These are phyloP conservation scores for Bombylius discolor DNA, from an alignment of 2,888 invertebrate species.

Conservation along the genomic window DNA sequence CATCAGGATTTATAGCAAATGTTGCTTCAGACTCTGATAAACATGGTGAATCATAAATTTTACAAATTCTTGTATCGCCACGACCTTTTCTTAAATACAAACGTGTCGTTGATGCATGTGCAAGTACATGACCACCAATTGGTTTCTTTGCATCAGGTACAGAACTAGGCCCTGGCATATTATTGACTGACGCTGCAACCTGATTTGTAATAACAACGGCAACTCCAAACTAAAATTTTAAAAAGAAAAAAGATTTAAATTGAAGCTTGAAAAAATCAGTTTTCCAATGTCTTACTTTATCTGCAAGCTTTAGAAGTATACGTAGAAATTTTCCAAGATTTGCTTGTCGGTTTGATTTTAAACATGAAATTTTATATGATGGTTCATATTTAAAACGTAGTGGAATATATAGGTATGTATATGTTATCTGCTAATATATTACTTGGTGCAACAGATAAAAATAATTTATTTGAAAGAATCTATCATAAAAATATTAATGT, in stretches of 20 bases:
- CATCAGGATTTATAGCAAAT: conserved; percentile 92
- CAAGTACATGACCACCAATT: conserved; percentile 96
- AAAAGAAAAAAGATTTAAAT: neutral
- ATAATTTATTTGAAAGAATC: no score
- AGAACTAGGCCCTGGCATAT: conserved; percentile 32
- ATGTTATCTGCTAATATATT: no score
- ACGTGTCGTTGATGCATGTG: conserved; percentile 93
- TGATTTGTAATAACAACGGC: conserved; percentile 98
- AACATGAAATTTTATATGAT: no score
- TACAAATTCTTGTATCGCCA: conserved; percentile 93
- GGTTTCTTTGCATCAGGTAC: conserved; percentile 97
- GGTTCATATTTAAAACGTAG: no score
- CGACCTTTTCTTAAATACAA: conserved; percentile 88
- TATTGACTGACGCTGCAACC: conserved; percentile 96
- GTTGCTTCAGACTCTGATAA: conserved; percentile 95
- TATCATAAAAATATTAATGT: no score
- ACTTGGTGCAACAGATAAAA: no score
- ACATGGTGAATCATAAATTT: conserved; percentile 97
- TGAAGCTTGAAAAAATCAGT: no score
- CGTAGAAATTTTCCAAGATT: conserved; percentile 89
- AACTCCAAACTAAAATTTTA: conserved; percentile 75
- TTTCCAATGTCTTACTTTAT: conserved; percentile 70
- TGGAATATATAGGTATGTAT: no score
- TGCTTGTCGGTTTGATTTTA: conserved; percentile 57
- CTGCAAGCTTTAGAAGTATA: conserved; percentile 81